These are phyloP conservation scores for Danio choprae DNA, from an alignment of 2,797 vertebrate species.

Conservation along the genomic window DNA sequence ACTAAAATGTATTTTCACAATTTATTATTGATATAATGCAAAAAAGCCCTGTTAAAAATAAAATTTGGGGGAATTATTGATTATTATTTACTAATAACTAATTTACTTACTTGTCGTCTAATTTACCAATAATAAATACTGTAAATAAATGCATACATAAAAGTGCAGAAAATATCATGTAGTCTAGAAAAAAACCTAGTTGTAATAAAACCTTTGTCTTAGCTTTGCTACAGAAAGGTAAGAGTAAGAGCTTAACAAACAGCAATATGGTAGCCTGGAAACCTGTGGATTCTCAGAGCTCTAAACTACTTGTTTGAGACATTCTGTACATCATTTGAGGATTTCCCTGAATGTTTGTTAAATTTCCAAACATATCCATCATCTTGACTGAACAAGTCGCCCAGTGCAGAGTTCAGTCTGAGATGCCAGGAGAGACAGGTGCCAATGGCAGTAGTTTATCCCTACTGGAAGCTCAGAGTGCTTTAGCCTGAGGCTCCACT, in stretches of 20 bases:
- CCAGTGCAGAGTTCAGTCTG: background rate
- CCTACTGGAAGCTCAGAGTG: conserved; percentile 18
- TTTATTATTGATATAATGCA: too few relatives aligned
- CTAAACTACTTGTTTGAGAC: conserved; percentile 4
- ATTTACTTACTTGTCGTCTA: too few relatives aligned
- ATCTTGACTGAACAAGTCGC: background rate
- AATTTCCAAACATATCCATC: conserved; percentile 27
- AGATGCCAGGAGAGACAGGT: conserved; percentile 35
- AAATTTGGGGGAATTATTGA: too few relatives aligned
- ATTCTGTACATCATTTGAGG: background rate
- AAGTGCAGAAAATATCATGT: too few relatives aligned
- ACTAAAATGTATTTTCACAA: too few relatives aligned
- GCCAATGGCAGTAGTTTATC: conserved; percentile 4
- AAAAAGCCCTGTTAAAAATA: too few relatives aligned
- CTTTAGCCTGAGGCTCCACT: conserved; percentile 18
- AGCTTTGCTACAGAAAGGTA: background rate
- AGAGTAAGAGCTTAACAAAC: background rate
- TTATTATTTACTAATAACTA: too few relatives aligned
- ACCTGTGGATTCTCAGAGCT: background rate
- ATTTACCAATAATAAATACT: too few relatives aligned
- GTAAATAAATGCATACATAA: too few relatives aligned
- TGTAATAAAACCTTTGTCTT: background rate
- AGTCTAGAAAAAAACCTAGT: background rate
- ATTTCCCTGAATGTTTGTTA: background rate
- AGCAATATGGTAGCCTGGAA: background rate